A percentile compares a stretch with the other conserved stretches of the same genome.
These are phyloP conservation scores for Peucedramus taeniatus DNA, from an alignment of 2,113 vertebrate species.

Conservation along the genomic window DNA sequence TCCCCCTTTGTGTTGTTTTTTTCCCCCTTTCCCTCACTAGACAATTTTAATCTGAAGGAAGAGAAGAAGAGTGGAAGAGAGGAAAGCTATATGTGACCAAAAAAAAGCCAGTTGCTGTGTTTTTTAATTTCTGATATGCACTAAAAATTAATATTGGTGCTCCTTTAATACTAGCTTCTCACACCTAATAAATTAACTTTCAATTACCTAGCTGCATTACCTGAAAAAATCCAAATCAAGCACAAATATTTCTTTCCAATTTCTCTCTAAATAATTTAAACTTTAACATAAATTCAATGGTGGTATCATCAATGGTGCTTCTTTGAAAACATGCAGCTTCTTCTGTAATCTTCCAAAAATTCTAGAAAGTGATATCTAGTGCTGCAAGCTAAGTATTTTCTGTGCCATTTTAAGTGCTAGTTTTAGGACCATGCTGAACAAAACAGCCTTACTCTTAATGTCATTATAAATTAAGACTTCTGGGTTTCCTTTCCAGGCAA, in stretches of 20 bases:
- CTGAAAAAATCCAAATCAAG: not conserved
- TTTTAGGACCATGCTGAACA: not conserved
- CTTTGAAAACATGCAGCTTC: not conserved
- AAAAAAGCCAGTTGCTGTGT: not conserved
- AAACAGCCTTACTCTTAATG: not conserved
- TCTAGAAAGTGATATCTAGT: not conserved
- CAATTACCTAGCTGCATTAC: not conserved
- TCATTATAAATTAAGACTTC: slow-evolving; percentile 59
- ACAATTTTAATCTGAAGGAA: not conserved
- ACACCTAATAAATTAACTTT: not conserved
- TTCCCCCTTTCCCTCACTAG: not conserved
- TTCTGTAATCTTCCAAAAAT: not conserved
- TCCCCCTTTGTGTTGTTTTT: not conserved
- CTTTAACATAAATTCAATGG: not conserved
- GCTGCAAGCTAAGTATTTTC: not conserved
- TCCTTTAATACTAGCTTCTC: not conserved
- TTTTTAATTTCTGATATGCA: not conserved
- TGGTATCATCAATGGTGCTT: not conserved
- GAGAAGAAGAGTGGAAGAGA: not conserved
- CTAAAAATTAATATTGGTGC: not conserved
- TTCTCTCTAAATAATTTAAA: not conserved
- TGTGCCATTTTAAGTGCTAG: not conserved
- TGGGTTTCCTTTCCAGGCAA: slow-evolving; percentile 72
- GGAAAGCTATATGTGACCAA: not conserved
- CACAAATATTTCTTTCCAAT: not conserved